phyloP scores from a whole-genome alignment of 2,797 vertebrate genomes.

The Fistularia tabacaria region DNA sequence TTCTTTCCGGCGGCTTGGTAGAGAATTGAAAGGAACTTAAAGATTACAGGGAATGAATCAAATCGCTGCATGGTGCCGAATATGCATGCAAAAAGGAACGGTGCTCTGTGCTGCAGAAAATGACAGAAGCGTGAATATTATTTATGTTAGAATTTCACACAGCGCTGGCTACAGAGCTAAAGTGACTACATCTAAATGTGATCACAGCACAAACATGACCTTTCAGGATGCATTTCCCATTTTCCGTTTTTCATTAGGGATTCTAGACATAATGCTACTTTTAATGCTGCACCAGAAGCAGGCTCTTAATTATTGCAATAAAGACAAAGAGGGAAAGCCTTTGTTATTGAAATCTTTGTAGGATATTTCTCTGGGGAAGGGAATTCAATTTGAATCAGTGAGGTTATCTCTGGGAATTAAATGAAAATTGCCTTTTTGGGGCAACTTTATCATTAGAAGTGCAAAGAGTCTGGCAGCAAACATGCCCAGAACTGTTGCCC shows the following conservation, averaged over 20 bases:
- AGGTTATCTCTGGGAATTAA: conserved; percentile 13
- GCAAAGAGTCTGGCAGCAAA: conserved; percentile 25
- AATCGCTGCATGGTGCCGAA: conserved; percentile 8
- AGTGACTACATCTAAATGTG: conserved; percentile 30
- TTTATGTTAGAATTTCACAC: conserved; percentile 8
- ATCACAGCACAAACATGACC: conserved; percentile 28
- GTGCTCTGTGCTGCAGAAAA: conserved; percentile 8
- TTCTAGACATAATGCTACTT: conserved; percentile 10
- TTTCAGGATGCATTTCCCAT: conserved; percentile 8
- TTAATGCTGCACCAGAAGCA: conserved; percentile 26
- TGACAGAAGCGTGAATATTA: conserved; percentile 12
- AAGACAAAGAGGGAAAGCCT: conserved; percentile 29
- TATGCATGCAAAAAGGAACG: conserved; percentile 14
- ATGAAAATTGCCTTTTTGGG: conserved; percentile 36
- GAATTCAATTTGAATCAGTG: conserved; percentile 22
- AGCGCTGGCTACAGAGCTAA: too few relatives aligned
- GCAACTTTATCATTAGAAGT: conserved; percentile 33
- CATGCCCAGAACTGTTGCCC: conserved; percentile 24
- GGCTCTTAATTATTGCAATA: conserved; percentile 29
- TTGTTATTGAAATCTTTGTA: conserved; percentile 38
- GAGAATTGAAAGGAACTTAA: conserved; percentile 29
- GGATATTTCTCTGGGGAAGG: conserved; percentile 29
- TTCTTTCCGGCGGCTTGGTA: conserved; percentile 17
- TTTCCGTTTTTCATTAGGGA: conserved; percentile 16
- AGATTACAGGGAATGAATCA: conserved; percentile 38